These are phyloP conservation scores for Novumbra hubbsi DNA, from an alignment of 2,797 vertebrate species.

Conservation along the genomic window DNA sequence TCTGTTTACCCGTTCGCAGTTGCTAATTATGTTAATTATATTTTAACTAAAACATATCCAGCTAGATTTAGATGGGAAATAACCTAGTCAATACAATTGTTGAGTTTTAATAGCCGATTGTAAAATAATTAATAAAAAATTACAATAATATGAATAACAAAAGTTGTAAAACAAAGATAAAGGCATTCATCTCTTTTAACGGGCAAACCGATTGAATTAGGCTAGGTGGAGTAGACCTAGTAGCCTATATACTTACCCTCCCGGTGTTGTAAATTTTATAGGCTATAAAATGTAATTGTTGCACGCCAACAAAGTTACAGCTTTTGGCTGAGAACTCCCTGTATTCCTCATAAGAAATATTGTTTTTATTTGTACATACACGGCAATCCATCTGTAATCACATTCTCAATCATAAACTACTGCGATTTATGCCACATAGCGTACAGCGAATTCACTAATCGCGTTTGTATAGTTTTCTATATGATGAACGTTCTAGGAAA, in stretches of 20 bases:
- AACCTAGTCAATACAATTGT: slow-evolving; percentile 1
- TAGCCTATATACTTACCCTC: slow-evolving; percentile 60
- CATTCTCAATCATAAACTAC: slow-evolving; percentile 82
- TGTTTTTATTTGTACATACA: slow-evolving; percentile 79
- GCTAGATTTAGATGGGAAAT: neutral
- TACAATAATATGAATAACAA: slow-evolving; percentile 1
- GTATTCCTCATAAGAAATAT: slow-evolving; percentile 77
- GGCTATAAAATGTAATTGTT: slow-evolving; percentile 88
- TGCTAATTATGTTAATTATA: slow-evolving; percentile 3
- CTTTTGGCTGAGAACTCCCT: slow-evolving; percentile 84
- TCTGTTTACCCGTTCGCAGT: neutral
- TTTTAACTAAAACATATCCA: slow-evolving; percentile 13
- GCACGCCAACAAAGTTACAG: slow-evolving; percentile 87
- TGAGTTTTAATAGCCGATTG: neutral
- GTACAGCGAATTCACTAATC: neutral
- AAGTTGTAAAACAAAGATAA: neutral
- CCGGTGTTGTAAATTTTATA: slow-evolving; percentile 74
- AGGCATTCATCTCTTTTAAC: neutral
- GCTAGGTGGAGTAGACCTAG: slow-evolving; percentile 35
- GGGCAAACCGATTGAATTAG: slow-evolving; percentile 36
- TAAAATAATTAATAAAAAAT: neutral
- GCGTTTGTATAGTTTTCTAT: too few relatives aligned
- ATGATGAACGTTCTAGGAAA: neutral
- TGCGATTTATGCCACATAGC: slow-evolving; percentile 76
- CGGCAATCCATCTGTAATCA: slow-evolving; percentile 82